Evolutionary conservation across 2,113 vertebrate genomes (phyloP).

Genomic region (Periophthalmus modestus): DNA sequence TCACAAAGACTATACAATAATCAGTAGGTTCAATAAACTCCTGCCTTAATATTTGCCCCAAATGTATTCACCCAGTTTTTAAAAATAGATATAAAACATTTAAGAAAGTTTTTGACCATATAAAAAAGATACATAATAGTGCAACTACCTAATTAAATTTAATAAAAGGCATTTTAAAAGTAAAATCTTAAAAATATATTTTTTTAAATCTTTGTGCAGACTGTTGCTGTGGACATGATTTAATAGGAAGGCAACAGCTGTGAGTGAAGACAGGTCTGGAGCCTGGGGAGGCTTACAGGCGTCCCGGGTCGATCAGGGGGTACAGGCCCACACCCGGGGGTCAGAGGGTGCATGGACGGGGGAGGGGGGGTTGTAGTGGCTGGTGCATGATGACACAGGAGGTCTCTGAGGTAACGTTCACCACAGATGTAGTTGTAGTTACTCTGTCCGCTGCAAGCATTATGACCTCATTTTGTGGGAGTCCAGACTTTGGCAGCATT

Average conservation of each 20-base stretch:
- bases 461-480: slow-evolving; percentile 99
- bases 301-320: slow-evolving; percentile 77
- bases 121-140: slow-evolving; percentile 73
- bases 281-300: slow-evolving; percentile 61
- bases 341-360: slow-evolving; percentile 33
- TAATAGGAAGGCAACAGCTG: slow-evolving; percentile 88
- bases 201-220: slow-evolving; percentile 76
- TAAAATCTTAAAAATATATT: slow-evolving; percentile 56
- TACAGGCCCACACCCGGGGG: slow-evolving; percentile 53
- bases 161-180: slow-evolving; percentile 62
- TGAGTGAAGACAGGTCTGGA: slow-evolving; percentile 65
- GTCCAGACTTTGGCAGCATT: slow-evolving; percentile 97
- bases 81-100: slow-evolving; percentile 82
- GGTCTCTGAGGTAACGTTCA: slow-evolving; percentile 84
- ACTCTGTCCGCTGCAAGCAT: slow-evolving; percentile 88
- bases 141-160: slow-evolving; percentile 76
- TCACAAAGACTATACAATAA: slow-evolving; percentile 88
- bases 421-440: slow-evolving; percentile 97
- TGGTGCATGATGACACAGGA: slow-evolving; percentile 79
- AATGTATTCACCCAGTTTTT: slow-evolving; percentile 82
- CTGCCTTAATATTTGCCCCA: slow-evolving; percentile 76
- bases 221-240: slow-evolving; percentile 73
- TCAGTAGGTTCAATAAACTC: slow-evolving; percentile 82
- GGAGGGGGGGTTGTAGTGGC: slow-evolving; percentile 7
- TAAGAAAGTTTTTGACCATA: slow-evolving; percentile 73